phyloP scores from a whole-genome alignment of 1,140 invertebrate species.

The Drosophila melanogaster region DNA sequence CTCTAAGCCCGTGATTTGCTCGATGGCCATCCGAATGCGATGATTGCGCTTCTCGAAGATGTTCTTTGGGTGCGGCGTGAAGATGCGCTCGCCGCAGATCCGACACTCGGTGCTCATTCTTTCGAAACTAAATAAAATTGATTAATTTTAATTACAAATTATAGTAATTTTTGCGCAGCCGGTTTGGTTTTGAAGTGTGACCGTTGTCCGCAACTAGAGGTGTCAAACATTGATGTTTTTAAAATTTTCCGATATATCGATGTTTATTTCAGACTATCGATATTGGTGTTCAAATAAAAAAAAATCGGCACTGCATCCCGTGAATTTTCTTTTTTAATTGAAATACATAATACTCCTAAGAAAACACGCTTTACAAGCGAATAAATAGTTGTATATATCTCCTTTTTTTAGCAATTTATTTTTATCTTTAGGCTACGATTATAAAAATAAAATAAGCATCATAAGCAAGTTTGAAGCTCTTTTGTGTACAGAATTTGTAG shows the following conservation, averaged over 20 bases:
- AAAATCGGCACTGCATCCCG: no score
- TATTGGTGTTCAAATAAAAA: no score
- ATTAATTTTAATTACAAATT: not conserved
- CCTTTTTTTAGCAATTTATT: no score
- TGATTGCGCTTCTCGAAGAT: conserved; percentile 48
- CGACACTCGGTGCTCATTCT: conserved; percentile 46
- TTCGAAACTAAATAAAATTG: not conserved
- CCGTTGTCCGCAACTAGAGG: no score
- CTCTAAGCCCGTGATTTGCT: conserved; percentile 48
- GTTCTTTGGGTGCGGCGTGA: conserved; percentile 49
- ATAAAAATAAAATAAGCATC: not conserved
- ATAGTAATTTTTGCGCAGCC: not conserved
- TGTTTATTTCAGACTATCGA: no score
- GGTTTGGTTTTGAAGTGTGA: no score
- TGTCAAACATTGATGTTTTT: no score
- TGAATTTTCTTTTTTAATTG: no score
- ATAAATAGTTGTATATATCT: not conserved
- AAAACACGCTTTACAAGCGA: no score
- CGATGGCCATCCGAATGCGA: conserved; percentile 32
- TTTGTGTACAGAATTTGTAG: not conserved
- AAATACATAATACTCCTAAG: no score
- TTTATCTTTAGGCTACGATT: no score
- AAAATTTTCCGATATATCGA: no score
- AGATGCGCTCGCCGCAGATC: conserved; percentile 57
- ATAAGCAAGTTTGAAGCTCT: not conserved